Base-by-base conservation (phyloP, 2,113 vertebrate genomes). In the Paramormyrops kingsleyae region DNA sequence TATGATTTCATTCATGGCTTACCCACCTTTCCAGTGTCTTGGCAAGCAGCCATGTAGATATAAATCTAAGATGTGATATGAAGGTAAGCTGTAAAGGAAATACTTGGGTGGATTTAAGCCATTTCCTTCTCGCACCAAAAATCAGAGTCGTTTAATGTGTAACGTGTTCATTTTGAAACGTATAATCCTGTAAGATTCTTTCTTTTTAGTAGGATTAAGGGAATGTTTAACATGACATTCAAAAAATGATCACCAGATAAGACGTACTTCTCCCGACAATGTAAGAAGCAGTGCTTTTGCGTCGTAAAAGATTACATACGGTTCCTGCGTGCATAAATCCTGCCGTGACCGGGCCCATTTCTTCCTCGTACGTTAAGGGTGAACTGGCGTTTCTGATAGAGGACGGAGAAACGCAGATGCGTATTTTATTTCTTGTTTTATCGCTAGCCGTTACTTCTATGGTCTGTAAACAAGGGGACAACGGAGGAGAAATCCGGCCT, bases 381-480 rank as follows among this genome's bases (percentile, higher is more conserved):
- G 9, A 39, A 19, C n/a, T 13, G n/a, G 8, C 24, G 47, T 52
- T 87, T 53, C 85, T 19, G 27, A 53, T 6, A 31, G 49, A 84
- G 35, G 39, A 19, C 21, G 7, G 47, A 39, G 49, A 87, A n/a
- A 27, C 19, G 44, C 39, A 12, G 21, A 12, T 66, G 52, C 21
- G 5, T 84, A 46, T 31, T 80, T 74, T 39, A 77, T 49, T 17
- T 52, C 24, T 49, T 13, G 66, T 80, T 47, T 88, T 27, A 31
- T 77, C 24, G 21, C 83, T 46, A n/a, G 70, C 19, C 19, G 13
- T 15, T 39, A 39, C 21, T 24, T 49, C 52, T 7, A 53, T 39
- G 91, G 92, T 92, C 92, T 92, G 93, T 95, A 94, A 95, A 96
- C 94, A 95, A 87, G 5, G 24, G 39, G 50, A 24, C 13, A 42